Percentiles rank a stretch among this genome's conserved stretches.
Conservation (phyloP, 2,113 vertebrate species). For the Chlamydotis undulata region DNA sequence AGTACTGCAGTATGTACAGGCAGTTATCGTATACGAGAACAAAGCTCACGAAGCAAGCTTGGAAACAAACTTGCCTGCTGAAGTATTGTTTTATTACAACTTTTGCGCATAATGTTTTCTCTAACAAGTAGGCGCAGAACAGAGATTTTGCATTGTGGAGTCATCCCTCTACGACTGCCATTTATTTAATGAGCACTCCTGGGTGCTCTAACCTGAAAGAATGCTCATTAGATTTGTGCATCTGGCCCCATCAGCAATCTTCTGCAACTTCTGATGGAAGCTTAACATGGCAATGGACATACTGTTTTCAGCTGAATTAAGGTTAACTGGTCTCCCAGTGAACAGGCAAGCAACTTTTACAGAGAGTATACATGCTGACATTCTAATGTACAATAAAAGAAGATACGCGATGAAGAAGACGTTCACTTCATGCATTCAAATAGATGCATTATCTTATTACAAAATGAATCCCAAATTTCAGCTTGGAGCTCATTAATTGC, state of each 20-base stretch:
- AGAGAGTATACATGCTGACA: neutral
- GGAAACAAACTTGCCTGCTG: neutral
- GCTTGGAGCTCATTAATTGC: neutral
- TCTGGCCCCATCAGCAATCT: conserved; percentile 74
- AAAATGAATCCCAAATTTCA: neutral
- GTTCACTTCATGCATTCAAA: conserved; percentile 24
- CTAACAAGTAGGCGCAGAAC: conserved; percentile 15
- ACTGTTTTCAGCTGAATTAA: conserved; percentile 31
- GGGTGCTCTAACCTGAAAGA: conserved; percentile 72
- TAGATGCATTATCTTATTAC: conserved; percentile 3
- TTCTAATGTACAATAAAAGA: conserved; percentile 10
- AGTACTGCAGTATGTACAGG: neutral
- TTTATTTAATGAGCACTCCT: conserved; percentile 78
- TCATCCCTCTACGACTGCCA: conserved; percentile 54
- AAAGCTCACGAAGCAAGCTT: neutral
- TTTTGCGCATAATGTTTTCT: neutral
- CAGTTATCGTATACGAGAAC: neutral
- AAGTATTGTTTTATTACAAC: neutral
- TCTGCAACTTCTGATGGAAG: conserved; percentile 55
- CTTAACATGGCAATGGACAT: conserved; percentile 13
- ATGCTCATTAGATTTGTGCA: conserved; percentile 72
- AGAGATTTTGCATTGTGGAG: conserved; percentile 22
- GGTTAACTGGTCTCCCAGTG: conserved; percentile 59
- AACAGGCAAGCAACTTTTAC: conserved; percentile 38
- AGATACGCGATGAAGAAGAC: neutral